Evolutionary conservation across 2,888 invertebrate species (phyloP), one percentile per base, ranked within the genome.

Genomic region (Andrena flavipes): DNA sequence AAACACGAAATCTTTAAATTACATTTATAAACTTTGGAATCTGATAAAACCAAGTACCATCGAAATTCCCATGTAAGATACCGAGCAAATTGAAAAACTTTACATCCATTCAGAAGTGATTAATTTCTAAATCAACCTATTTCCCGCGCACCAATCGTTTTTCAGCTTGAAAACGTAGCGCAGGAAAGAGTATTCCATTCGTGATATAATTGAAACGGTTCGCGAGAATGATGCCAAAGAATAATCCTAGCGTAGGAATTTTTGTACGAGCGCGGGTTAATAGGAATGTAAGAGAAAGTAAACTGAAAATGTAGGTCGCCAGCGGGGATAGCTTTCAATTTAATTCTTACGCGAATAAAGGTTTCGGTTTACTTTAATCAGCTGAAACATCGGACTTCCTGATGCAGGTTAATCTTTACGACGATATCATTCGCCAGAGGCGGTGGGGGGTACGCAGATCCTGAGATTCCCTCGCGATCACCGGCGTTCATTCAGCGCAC

Each of bases 231-330:
- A 60, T 49, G 26, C 35, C 35, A 51, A 60, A 51, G 49, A 30
- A n/a, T 60, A 20, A 42, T 71, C 60, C 29, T 30, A n/a, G 70
- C 48, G 48, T 60, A 29, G 51, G 75, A 68, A 75, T 67, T 35
- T 54, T 48, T 68, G 16, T 20, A 26, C 51, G 62, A 48, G 48
- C 56, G 10, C 56, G 56, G 33, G 20, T 63, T 69, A 48, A 69
- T 75, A 56, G 63, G 78, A 69, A 79, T 79, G 78, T 56, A n/a
- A 62, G 76, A 63, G 78, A 79, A 69, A 79, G 78, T 79, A 60
- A 48, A 56, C 10, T 33, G 63, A 35, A 42, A 69, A 69, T 68
- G 26, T 63, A 51, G 56, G 33, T 63, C 29, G 33, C 13, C 33
- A 10, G 30, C 29, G n/a, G 26, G 59, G 23, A 78, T 78, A 59